phyloP scores from a whole-genome alignment of 2,797 vertebrate genomes.

The Coendou prehensilis region DNA sequence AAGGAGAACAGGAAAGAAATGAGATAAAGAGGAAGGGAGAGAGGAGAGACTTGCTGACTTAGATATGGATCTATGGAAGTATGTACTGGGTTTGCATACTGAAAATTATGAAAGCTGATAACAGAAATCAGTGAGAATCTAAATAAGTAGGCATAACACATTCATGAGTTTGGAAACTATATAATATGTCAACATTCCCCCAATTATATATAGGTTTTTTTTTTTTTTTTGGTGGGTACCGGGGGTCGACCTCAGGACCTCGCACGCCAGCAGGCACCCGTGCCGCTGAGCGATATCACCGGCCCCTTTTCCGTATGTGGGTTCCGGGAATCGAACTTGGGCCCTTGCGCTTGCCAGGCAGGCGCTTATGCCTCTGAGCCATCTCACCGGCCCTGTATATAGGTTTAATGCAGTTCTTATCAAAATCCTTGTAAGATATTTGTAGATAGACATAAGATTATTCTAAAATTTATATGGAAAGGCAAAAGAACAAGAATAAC shows the following conservation, averaged over 20 bases:
- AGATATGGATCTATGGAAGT: background rate
- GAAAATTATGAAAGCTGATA: background rate
- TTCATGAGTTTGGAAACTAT: background rate
- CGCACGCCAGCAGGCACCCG: no score
- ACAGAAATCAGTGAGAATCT: background rate
- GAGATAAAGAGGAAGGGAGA: background rate
- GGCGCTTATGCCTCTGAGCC: no score
- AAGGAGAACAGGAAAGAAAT: background rate
- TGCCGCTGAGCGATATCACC: no score
- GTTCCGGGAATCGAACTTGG: no score
- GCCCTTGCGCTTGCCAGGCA: no score
- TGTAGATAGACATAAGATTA: background rate
- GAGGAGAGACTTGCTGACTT: conserved; percentile 53
- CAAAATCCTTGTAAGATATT: background rate
- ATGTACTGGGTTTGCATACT: background rate
- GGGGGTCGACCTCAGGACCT: no score
- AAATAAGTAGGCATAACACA: background rate
- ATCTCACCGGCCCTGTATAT: background rate
- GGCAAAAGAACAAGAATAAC: background rate
- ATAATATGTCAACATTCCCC: background rate
- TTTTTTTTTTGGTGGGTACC: no score
- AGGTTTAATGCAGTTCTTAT: background rate
- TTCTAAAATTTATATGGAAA: background rate
- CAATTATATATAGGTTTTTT: background rate
- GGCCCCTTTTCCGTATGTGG: no score